A percentile compares a stretch with the other conserved stretches of the same genome.
These are phyloP conservation scores for Paramormyrops hopkinsi DNA, from an alignment of 2,797 vertebrate species.

Conservation along the genomic window DNA sequence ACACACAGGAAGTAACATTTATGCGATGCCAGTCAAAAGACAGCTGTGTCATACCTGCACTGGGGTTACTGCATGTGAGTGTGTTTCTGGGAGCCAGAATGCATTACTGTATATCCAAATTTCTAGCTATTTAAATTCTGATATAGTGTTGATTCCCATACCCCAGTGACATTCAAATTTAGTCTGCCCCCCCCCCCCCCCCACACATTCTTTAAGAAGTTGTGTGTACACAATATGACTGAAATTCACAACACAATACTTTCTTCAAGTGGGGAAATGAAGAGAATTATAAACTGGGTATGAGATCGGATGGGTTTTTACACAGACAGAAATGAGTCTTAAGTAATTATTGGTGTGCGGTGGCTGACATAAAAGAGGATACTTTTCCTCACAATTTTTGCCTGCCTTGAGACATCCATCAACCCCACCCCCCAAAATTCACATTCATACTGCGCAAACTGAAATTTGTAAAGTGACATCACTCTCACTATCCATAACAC, in stretches of 20 bases:
- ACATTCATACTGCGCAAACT: not conserved
- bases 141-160: not conserved
- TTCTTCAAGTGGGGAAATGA: not conserved
- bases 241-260: not conserved
- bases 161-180: not conserved
- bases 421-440: not conserved
- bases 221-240: not conserved
- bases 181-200: not conserved
- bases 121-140: not conserved
- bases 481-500: not conserved
- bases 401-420: not conserved
- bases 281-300: not conserved
- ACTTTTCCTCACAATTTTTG: not conserved
- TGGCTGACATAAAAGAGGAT: not conserved
- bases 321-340: not conserved
- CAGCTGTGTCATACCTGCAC: conserved; percentile 61
- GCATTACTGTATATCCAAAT: not conserved
- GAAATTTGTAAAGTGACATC: not conserved
- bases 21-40: conserved; percentile 49
- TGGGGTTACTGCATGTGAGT: conserved; percentile 33
- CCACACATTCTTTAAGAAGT: not conserved
- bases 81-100: conserved; percentile 9
- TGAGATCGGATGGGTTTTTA: not conserved
- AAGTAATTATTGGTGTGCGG: not conserved
- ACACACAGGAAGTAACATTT: conserved; percentile 58